Evolutionary conservation across 2,888 invertebrate genomes (phyloP).

Genomic region (Oasisia sp.): DNA sequence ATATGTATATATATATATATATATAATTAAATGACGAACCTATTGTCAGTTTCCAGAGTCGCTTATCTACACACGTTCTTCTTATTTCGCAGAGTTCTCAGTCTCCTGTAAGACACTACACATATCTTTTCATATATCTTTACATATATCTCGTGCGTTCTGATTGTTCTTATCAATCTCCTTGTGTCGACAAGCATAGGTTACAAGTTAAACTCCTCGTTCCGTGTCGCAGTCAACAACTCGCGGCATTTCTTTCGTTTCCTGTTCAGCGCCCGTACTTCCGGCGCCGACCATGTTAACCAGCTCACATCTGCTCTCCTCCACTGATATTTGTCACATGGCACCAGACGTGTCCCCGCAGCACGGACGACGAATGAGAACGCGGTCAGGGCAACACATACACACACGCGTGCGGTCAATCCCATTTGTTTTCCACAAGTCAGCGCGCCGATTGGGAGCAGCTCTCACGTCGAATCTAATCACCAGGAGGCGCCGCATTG

Average conservation of each 20-base stretch:
- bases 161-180: not conserved
- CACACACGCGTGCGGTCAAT: not conserved
- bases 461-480: not conserved
- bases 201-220: not conserved
- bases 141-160: too few species aligned
- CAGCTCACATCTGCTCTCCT: not conserved
- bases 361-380: not conserved
- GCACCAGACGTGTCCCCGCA: not conserved
- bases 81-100: not conserved
- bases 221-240: not conserved
- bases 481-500: constrained; percentile 8
- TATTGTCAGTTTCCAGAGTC: not conserved
- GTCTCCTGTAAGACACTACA: too few species aligned
- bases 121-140: not conserved
- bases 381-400: not conserved
- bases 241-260: not conserved
- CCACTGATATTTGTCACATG: constrained; percentile 10
- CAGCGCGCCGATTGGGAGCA: not conserved
- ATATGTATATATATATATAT: too few species aligned
- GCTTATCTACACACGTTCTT: not conserved
- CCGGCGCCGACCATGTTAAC: not conserved
- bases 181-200: too few species aligned
- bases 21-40: not conserved
- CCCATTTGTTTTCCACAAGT: not conserved
- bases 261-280: not conserved